Conservation (phyloP, 2,797 vertebrate species). For the Columba guinea region DNA sequence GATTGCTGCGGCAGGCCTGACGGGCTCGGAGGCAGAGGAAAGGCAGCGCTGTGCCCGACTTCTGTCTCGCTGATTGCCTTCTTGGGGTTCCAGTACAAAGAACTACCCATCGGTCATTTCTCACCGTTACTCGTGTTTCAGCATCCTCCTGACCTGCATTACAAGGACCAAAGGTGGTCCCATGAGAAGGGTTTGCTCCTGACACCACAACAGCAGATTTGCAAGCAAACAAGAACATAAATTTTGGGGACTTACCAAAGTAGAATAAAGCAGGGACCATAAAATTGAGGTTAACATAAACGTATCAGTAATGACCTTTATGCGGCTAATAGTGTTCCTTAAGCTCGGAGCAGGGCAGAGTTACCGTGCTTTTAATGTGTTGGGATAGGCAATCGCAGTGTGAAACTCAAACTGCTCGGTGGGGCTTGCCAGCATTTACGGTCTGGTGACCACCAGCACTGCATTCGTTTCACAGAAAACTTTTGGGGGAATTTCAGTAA, state of each 20-base stretch:
- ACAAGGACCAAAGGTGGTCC: neutral
- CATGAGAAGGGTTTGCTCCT: slow-evolving; percentile 1
- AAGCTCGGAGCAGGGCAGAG: neutral
- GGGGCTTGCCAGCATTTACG: neutral
- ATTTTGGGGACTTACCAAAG: slow-evolving; percentile 74
- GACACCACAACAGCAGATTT: neutral
- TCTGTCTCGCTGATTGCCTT: neutral
- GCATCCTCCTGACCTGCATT: neutral
- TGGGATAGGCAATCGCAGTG: neutral
- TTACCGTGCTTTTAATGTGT: neutral
- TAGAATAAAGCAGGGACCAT: neutral
- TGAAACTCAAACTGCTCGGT: slow-evolving; percentile 49
- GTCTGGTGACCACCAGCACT: neutral
- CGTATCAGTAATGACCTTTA: neutral
- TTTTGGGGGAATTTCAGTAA: slow-evolving; percentile 75
- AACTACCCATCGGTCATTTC: neutral
- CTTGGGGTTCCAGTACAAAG: neutral
- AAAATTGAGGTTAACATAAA: neutral
- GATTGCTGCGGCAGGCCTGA: neutral
- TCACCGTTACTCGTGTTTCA: neutral
- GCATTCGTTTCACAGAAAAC: slow-evolving; percentile 43
- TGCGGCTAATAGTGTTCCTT: neutral
- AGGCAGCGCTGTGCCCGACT: neutral
- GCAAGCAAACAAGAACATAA: slow-evolving; percentile 45
- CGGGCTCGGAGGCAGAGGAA: neutral